Conservation (phyloP, 2,888 invertebrate species). For the Aphodius granarius region DNA sequence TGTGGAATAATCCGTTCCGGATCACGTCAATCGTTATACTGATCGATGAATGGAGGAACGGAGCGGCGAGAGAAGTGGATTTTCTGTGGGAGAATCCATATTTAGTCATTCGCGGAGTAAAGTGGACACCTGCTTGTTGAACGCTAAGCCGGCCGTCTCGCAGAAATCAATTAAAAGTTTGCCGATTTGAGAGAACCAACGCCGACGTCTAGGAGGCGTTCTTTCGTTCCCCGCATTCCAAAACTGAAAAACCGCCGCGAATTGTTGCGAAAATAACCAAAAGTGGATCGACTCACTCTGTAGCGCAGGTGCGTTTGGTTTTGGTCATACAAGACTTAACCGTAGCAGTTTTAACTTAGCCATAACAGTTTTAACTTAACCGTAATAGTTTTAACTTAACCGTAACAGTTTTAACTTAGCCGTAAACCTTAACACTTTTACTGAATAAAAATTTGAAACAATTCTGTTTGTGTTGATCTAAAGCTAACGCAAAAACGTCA, state of each 20-base stretch:
- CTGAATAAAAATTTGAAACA: no score
- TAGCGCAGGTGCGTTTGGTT: not conserved
- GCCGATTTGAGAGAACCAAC: constrained; percentile 23
- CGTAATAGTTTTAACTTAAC: no score
- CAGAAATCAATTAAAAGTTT: constrained; percentile 19
- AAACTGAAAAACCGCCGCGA: not conserved
- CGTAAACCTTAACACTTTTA: no score
- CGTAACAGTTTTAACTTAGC: no score
- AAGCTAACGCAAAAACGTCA: no score
- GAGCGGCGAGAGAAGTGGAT: constrained; percentile 22
- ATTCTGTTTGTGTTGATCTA: no score
- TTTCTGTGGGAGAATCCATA: constrained; percentile 34
- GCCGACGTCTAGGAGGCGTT: not conserved
- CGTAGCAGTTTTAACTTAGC: no score
- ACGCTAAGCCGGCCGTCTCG: constrained; percentile 20
- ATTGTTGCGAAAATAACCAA: not conserved
- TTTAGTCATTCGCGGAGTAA: constrained; percentile 33
- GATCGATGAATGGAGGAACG: constrained; percentile 32
- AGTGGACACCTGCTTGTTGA: constrained; percentile 16
- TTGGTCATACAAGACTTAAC: not conserved
- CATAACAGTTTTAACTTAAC: no score
- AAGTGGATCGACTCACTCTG: not conserved
- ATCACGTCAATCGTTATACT: constrained; percentile 32
- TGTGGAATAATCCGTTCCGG: constrained; percentile 16
- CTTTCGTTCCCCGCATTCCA: not conserved